A percentile compares a stretch with the other conserved stretches of the same genome.
Conservation (phyloP, 2,888 invertebrate genomes). For the Blastobasis adustella region DNA sequence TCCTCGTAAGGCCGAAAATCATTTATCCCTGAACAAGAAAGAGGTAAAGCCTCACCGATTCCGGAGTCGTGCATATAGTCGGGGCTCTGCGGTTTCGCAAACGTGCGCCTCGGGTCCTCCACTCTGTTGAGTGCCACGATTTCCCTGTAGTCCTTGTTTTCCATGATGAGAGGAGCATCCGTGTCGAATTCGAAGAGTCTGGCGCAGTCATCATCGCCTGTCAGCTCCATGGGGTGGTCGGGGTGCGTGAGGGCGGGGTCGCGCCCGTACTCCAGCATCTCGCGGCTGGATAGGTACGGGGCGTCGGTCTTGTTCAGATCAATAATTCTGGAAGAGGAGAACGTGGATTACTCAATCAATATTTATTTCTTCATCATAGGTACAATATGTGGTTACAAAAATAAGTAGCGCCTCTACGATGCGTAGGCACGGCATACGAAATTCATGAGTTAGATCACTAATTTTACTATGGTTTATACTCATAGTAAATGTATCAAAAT, state of each 20-base stretch:
- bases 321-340: conserved; percentile 55
- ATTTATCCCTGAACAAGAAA: background rate
- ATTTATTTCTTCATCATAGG: too few relatives aligned
- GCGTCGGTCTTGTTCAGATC: conserved; percentile 64
- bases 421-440: too few relatives aligned
- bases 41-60: conserved; percentile 44
- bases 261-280: conserved; percentile 52
- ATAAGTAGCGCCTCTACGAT: too few relatives aligned
- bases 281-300: conserved; percentile 57
- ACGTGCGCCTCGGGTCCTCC: conserved; percentile 67
- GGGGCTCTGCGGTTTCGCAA: conserved; percentile 66
- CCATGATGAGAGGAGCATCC: conserved; percentile 67
- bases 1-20: too few relatives aligned
- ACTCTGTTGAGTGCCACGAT: conserved; percentile 66
- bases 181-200: conserved; percentile 76
- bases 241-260: conserved; percentile 42
- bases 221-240: conserved; percentile 59
- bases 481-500: too few relatives aligned
- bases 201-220: conserved; percentile 64
- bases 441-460: too few relatives aligned
- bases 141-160: conserved; percentile 64
- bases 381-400: too few relatives aligned
- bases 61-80: conserved; percentile 73
- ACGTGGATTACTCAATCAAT: too few relatives aligned
- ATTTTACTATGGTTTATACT: too few relatives aligned